A percentile compares a stretch with the other conserved stretches of the same genome.
Conservation (phyloP, 2,888 invertebrate genomes). For the Rugalucina vietnamica region DNA sequence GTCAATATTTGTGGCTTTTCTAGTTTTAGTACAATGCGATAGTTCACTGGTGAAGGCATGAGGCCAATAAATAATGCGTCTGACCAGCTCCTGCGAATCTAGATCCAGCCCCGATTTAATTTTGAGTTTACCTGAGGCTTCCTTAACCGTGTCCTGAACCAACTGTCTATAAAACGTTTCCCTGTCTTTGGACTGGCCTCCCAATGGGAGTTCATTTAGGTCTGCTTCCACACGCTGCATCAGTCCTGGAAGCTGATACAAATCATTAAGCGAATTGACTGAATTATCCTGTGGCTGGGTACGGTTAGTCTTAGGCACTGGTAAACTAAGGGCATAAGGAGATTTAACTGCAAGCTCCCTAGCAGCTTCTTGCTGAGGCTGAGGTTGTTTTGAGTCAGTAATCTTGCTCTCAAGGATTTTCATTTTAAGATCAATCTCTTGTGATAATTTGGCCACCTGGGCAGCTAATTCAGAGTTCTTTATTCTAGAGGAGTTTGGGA, state of each 20-base stretch:
- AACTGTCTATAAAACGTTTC: slow-evolving; percentile 15
- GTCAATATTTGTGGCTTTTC: slow-evolving; percentile 4
- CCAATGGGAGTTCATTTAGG: not conserved
- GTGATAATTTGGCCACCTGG: not conserved
- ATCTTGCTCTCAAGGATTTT: not conserved
- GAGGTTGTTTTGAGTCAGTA: not conserved
- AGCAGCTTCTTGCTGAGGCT: not conserved
- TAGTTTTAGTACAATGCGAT: not conserved
- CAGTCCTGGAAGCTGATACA: not conserved
- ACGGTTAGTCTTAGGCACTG: not conserved
- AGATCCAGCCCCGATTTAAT: slow-evolving; percentile 13
- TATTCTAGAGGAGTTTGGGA: not conserved
- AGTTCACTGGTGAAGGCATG: slow-evolving; percentile 21
- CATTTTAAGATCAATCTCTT: not conserved
- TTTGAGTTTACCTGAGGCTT: slow-evolving; percentile 17
- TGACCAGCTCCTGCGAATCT: slow-evolving; percentile 9
- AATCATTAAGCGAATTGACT: not conserved
- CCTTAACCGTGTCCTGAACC: slow-evolving; percentile 5
- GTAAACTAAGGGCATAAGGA: not conserved
- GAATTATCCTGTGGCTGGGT: not conserved
- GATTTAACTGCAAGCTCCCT: not conserved
- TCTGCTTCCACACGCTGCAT: not conserved
- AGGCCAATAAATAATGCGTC: slow-evolving; percentile 6
- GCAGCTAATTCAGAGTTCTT: not conserved
- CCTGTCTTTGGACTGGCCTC: not conserved